Evolutionary conservation across 2,888 invertebrate species (phyloP).

Genomic region (Platycheirus albimanus): DNA sequence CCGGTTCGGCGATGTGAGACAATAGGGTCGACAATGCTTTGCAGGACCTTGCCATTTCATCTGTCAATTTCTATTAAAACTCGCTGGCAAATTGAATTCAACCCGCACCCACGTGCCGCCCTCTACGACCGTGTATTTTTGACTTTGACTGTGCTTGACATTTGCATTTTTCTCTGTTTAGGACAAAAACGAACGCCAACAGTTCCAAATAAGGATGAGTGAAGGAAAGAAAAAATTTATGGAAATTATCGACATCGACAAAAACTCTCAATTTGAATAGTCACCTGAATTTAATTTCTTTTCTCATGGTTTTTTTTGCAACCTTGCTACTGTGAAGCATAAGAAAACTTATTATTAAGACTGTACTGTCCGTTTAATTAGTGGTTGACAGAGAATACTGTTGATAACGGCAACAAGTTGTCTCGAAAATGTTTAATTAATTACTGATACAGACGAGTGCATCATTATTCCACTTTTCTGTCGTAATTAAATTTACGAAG

Average conservation of each 20-base stretch:
- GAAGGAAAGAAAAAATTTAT: conserved; percentile 25
- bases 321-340: neutral
- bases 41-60: conserved; percentile 62
- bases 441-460: conserved; percentile 55
- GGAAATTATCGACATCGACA: conserved; percentile 41
- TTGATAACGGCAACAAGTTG: conserved; percentile 52
- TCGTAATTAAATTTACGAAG: conserved; percentile 61
- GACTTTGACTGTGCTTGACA: conserved; percentile 28
- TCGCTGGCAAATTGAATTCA: conserved; percentile 55
- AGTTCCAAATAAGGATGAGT: neutral
- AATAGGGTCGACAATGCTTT: conserved; percentile 39
- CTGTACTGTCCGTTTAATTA: neutral
- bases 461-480: conserved; percentile 38
- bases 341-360: conserved; percentile 21
- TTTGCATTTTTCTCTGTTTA: neutral
- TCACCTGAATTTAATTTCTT: neutral
- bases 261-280: conserved; percentile 30
- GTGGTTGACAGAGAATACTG: conserved; percentile 39
- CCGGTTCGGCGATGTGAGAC: conserved; percentile 25
- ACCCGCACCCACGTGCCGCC: too few species aligned
- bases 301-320: too few species aligned
- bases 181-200: too few species aligned
- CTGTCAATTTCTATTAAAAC: conserved; percentile 70
- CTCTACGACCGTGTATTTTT: too few species aligned
- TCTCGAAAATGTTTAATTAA: conserved; percentile 60